Conservation (phyloP, 2,888 invertebrate genomes). For the Pachycephus smyrnensis region DNA sequence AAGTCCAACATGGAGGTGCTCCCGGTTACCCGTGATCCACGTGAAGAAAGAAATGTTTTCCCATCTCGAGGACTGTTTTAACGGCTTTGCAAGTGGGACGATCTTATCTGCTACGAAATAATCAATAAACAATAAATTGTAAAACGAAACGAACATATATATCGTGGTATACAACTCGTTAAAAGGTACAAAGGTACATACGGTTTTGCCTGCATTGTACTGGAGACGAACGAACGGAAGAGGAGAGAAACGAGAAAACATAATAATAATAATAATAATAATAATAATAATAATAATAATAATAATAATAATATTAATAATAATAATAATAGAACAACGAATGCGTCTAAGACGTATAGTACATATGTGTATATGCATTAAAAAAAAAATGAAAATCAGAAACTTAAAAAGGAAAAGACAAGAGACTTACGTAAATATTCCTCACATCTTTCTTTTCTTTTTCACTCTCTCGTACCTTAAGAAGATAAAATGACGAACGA, state of each 20-base stretch:
- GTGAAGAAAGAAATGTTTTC: neutral
- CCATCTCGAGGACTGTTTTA: slow-evolving; percentile 21
- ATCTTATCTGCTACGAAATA: slow-evolving; percentile 4
- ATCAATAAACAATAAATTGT: slow-evolving; percentile 1
- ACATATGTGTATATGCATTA: slow-evolving; percentile 22
- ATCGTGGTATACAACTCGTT: slow-evolving; percentile 17
- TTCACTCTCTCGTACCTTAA: neutral
- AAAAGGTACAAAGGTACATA: slow-evolving; percentile 49
- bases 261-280: neutral
- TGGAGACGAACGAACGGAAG: slow-evolving; percentile 44
- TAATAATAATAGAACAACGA: slow-evolving; percentile 26
- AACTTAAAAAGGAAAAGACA: slow-evolving; percentile 29
- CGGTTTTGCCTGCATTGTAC: slow-evolving; percentile 52
- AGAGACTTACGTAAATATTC: slow-evolving; percentile 20
- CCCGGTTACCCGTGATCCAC: neutral
- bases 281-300: neutral
- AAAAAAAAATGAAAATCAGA: slow-evolving; percentile 34
- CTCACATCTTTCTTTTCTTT: neutral
- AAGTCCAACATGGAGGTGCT: neutral
- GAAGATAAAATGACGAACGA: neutral
- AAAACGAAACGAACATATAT: slow-evolving; percentile 9
- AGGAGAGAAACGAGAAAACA: slow-evolving; percentile 4
- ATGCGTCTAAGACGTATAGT: slow-evolving; percentile 26
- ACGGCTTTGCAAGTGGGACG: neutral
- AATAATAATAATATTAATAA: slow-evolving; percentile 14